Conservation (phyloP, 1,140 invertebrate genomes). For the Neodiprion pinetum region DNA sequence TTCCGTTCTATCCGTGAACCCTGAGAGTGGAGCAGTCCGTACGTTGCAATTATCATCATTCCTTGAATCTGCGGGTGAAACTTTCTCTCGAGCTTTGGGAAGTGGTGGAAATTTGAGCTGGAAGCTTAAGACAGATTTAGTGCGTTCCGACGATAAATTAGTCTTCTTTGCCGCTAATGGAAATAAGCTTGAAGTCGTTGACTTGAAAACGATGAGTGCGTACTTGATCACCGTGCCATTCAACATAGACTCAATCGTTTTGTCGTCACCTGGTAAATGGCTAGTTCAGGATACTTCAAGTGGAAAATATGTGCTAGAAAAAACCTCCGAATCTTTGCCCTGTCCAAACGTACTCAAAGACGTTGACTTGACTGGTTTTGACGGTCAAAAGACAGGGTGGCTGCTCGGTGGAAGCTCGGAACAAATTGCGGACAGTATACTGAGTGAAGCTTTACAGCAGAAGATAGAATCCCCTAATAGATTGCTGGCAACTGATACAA, state of each 20-base stretch:
- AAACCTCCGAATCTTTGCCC: slow-evolving; percentile 32
- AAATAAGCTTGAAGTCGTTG: slow-evolving; percentile 51
- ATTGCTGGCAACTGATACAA: slow-evolving; percentile 53
- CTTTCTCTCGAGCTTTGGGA: slow-evolving; percentile 44
- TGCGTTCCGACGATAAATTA: slow-evolving; percentile 41
- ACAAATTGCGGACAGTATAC: slow-evolving; percentile 27
- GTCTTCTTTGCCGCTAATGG: slow-evolving; percentile 44
- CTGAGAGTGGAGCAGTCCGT: slow-evolving; percentile 37
- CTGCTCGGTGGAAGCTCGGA: slow-evolving; percentile 33
- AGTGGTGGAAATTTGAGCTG: slow-evolving; percentile 37
- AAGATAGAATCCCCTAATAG: slow-evolving; percentile 63
- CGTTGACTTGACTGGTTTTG: slow-evolving; percentile 39
- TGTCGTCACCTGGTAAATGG: slow-evolving; percentile 51
- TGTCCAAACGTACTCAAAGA: slow-evolving; percentile 53
- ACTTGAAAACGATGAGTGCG: slow-evolving; percentile 49
- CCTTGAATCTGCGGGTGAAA: slow-evolving; percentile 47
- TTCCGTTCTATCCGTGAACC: slow-evolving; percentile 44
- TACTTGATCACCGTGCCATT: slow-evolving; percentile 53
- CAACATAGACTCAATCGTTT: slow-evolving; percentile 47
- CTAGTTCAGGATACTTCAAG: slow-evolving; percentile 47
- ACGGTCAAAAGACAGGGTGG: slow-evolving; percentile 30
- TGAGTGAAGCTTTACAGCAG: slow-evolving; percentile 48
- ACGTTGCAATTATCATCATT: slow-evolving; percentile 47
- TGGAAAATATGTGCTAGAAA: slow-evolving; percentile 49
- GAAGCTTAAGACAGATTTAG: slow-evolving; percentile 48